Evolutionary conservation across 2,888 invertebrate species (phyloP).

Genomic region (Hyles lineata): DNA sequence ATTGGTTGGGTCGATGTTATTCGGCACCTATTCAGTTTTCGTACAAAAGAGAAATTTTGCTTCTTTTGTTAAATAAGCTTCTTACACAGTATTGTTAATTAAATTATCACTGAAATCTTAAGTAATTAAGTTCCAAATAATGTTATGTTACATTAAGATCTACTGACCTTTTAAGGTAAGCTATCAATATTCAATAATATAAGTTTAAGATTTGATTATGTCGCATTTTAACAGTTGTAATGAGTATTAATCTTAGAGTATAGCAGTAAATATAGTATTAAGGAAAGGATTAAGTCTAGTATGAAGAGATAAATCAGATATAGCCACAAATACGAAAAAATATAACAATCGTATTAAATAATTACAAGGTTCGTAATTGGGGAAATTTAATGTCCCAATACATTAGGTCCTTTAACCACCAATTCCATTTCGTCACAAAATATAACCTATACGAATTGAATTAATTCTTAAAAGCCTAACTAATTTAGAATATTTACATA

Average conservation of each 20-base stretch:
- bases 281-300: slow-evolving; percentile 54
- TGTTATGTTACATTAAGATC: too few species aligned
- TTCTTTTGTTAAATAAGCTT: too few species aligned
- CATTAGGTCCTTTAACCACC: slow-evolving; percentile 27
- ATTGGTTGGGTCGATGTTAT: too few species aligned
- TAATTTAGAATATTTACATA: slow-evolving; percentile 56
- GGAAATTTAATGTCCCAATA: slow-evolving; percentile 12
- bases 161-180: background rate
- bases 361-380: slow-evolving; percentile 25
- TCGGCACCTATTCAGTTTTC: too few species aligned
- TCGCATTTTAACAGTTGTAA: slow-evolving; percentile 46
- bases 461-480: slow-evolving; percentile 39
- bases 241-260: slow-evolving; percentile 50
- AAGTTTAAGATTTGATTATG: slow-evolving; percentile 42
- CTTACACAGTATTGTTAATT: too few species aligned
- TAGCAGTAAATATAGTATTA: slow-evolving; percentile 48
- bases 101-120: too few species aligned
- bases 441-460: slow-evolving; percentile 38
- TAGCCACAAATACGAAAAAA: slow-evolving; percentile 47
- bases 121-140: too few species aligned
- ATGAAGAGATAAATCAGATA: slow-evolving; percentile 44
- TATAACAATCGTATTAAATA: slow-evolving; percentile 42
- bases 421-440: slow-evolving; percentile 36
- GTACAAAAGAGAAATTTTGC: too few species aligned
- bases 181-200: background rate